Base-by-base conservation (phyloP, 2,888 invertebrate species). In the Drosophila hamatofila region DNA sequence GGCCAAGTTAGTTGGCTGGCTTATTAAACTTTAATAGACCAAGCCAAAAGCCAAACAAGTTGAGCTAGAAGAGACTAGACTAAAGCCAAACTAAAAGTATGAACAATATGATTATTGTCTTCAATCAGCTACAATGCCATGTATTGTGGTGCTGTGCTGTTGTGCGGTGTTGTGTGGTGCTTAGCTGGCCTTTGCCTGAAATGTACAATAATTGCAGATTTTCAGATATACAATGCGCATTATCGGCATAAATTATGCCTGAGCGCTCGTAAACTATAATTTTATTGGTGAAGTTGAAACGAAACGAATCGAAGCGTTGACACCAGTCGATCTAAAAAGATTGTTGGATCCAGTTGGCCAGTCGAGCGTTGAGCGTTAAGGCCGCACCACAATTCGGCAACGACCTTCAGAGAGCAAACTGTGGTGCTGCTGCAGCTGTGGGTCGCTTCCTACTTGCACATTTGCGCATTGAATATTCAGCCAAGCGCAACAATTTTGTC, bases 391-490 rank as follows among this genome's bases (percentile, higher is more conserved):
- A 77, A 80, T 83, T 88, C 72, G 87, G 75, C 87, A 82, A 79
- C 77, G 61, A 75, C 74, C 84, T 87, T 84, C 56, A 39, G 8
- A 46, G 57, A 25, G 44, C 16, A 12, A 18, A n/a, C 18, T 30
- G n/a, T 12, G 39, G 21, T 27, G 41, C 5, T 3, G 39, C 18
- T 14, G 54, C 48, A 11, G 27, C 9, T 48, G 72, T 77, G 44
- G 67, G 75, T 37, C 61, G 81, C 85, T 86, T 86, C 90, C 86
- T 86, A 87, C 89, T 86, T 72, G 72, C 70, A 62, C 49, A 70
- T 71, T 65, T 66, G 59, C 64, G 64, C 90, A 83, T 82, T 88
- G 87, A 88, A 90, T 89, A 90, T 87, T 67, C 90, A 86, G 65
- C 78, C 72, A 75, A 72, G 83, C 78, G 46, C 35, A 81, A 56